phyloP scores from a whole-genome alignment of 2,113 vertebrate species.

The Sinocyclocheilus anophthalmus region DNA sequence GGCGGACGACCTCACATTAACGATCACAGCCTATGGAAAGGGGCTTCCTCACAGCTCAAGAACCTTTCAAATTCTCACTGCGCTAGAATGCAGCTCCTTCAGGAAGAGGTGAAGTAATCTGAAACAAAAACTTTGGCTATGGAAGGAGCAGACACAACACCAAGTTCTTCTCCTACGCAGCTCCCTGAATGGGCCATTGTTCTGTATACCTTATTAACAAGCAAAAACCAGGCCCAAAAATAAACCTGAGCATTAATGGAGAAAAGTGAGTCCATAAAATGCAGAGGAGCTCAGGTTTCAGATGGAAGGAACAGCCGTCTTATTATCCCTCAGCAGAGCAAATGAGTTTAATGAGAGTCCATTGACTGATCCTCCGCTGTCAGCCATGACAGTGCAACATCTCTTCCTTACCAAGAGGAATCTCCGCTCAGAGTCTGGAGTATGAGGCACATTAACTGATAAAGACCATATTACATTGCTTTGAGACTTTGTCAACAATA shows the following conservation, averaged over 20 bases:
- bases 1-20: slow-evolving; percentile 58
- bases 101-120: not conserved
- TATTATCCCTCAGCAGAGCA: slow-evolving; percentile 50
- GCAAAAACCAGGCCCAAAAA: slow-evolving; percentile 42
- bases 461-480: not conserved
- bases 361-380: slow-evolving; percentile 49
- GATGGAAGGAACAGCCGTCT: slow-evolving; percentile 41
- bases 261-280: slow-evolving; percentile 45
- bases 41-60: slow-evolving; percentile 41
- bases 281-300: slow-evolving; percentile 37
- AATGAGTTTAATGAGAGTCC: slow-evolving; percentile 59
- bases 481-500: not conserved
- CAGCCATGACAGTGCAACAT: slow-evolving; percentile 25
- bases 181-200: slow-evolving; percentile 51
- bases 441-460: not conserved
- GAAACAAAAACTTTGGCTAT: not conserved
- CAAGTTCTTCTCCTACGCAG: not conserved
- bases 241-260: slow-evolving; percentile 46
- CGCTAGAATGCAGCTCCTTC: not conserved
- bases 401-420: slow-evolving; percentile 24
- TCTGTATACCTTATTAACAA: slow-evolving; percentile 39
- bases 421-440: not conserved
- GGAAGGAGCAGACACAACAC: not conserved
- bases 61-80: slow-evolving; percentile 36
- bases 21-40: slow-evolving; percentile 46